Percentiles rank a stretch among this genome's conserved stretches.
Evolutionary conservation across 2,113 vertebrate species (phyloP).

Genomic region (Parus major): DNA sequence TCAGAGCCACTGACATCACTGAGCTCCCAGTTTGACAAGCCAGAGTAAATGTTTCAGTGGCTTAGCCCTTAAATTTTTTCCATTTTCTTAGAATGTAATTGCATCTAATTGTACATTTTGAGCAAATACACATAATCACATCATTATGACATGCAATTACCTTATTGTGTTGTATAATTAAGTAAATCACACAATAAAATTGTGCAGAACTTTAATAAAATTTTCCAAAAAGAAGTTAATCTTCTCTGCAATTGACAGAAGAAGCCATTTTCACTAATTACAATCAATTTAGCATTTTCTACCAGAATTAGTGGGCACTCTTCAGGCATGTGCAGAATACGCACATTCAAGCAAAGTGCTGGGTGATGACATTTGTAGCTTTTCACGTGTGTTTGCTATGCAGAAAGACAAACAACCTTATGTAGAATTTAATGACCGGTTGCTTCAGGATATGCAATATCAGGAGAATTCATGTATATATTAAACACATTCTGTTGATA

Average conservation of each 20-base stretch:
- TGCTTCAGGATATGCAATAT: background rate
- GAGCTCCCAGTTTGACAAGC: background rate
- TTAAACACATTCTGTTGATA: background rate
- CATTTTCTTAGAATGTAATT: constrained; percentile 38
- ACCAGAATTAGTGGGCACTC: background rate
- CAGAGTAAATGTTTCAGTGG: background rate
- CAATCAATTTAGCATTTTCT: constrained; percentile 33
- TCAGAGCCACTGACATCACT: background rate
- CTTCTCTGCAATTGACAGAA: constrained; percentile 1
- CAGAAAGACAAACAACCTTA: background rate
- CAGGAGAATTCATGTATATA: background rate
- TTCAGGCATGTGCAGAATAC: background rate
- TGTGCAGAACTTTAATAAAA: constrained; percentile 36
- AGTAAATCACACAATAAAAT: constrained; percentile 51
- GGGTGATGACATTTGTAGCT: background rate
- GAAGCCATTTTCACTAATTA: background rate
- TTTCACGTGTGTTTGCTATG: background rate
- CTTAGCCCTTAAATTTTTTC: background rate
- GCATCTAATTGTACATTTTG: constrained; percentile 45
- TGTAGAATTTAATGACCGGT: background rate
- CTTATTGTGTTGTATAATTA: constrained; percentile 54
- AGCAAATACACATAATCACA: constrained; percentile 56
- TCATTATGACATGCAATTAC: constrained; percentile 54
- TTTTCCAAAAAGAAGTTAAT: constrained; percentile 38
- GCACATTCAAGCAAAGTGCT: background rate